Conservation (phyloP, 1,140 invertebrate species). For the Platyscapa corneri region DNA sequence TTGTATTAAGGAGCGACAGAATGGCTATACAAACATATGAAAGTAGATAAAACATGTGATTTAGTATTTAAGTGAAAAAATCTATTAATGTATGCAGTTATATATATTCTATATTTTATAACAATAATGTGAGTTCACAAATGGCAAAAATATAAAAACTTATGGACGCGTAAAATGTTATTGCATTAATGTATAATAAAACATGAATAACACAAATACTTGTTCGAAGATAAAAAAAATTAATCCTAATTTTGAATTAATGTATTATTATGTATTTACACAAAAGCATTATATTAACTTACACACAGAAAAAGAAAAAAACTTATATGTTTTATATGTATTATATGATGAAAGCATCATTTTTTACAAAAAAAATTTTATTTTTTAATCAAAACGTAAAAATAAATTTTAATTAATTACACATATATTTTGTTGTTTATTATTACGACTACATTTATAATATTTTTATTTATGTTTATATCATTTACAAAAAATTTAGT, state of each 20-base stretch:
- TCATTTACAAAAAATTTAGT: no score
- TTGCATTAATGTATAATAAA: constrained; percentile 30
- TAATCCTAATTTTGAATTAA: constrained; percentile 3
- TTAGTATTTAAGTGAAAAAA: constrained; percentile 70
- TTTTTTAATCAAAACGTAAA: constrained; percentile 74
- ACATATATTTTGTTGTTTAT: background rate
- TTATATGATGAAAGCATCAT: constrained; percentile 64
- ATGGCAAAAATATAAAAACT: constrained; percentile 15
- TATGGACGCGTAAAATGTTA: background rate
- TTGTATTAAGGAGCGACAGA: constrained; percentile 48
- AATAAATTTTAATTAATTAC: no score
- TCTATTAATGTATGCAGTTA: constrained; percentile 64
- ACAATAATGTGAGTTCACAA: constrained; percentile 2
- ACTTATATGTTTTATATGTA: constrained; percentile 55
- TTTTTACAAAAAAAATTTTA: constrained; percentile 75
- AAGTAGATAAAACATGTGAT: constrained; percentile 72
- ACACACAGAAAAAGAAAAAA: constrained; percentile 14
- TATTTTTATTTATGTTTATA: no score
- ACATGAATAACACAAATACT: background rate
- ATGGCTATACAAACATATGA: constrained; percentile 65
- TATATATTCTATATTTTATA: constrained; percentile 43
- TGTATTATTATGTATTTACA: constrained; percentile 40
- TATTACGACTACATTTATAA: no score
- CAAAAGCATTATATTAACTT: background rate
- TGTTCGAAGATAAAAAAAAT: background rate